Percentiles rank a stretch among this genome's conserved stretches.
These are phyloP conservation scores for Hypocryptadius cinnamomeus DNA, from an alignment of 2,113 vertebrate species.

Conservation along the genomic window DNA sequence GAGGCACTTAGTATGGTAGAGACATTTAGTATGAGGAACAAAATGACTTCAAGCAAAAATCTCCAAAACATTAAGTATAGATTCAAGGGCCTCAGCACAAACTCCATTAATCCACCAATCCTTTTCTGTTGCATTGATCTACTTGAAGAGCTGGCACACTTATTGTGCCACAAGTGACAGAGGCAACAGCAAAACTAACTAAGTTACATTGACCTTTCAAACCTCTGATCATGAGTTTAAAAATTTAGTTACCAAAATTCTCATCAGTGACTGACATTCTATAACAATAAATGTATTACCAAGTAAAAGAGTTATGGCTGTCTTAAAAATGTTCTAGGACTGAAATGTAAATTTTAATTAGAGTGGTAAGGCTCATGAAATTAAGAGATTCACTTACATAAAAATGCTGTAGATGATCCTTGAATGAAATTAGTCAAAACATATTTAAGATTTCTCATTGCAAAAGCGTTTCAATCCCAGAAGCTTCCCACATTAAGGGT, in stretches of 20 bases:
- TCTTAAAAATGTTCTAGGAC: neutral
- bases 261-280: neutral
- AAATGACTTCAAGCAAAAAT: neutral
- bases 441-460: conserved; percentile 7
- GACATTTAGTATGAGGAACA: neutral
- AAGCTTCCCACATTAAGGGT: conserved; percentile 19
- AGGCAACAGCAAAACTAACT: neutral
- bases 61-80: neutral
- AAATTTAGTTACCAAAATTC: neutral
- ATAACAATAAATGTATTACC: neutral
- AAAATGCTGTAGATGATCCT: neutral
- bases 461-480: conserved; percentile 1
- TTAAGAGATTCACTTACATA: neutral
- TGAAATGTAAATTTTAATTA: conserved; percentile 20
- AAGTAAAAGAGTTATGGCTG: neutral
- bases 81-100: neutral
- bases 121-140: neutral
- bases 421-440: conserved; percentile 42
- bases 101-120: neutral
- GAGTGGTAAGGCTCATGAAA: neutral
- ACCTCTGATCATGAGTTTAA: neutral
- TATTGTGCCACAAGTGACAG: neutral
- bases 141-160: neutral
- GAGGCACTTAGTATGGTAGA: neutral
- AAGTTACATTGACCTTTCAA: neutral